phyloP scores from a whole-genome alignment of 2,888 invertebrate species.

The Pseudococcus jackbeardsleyi region DNA sequence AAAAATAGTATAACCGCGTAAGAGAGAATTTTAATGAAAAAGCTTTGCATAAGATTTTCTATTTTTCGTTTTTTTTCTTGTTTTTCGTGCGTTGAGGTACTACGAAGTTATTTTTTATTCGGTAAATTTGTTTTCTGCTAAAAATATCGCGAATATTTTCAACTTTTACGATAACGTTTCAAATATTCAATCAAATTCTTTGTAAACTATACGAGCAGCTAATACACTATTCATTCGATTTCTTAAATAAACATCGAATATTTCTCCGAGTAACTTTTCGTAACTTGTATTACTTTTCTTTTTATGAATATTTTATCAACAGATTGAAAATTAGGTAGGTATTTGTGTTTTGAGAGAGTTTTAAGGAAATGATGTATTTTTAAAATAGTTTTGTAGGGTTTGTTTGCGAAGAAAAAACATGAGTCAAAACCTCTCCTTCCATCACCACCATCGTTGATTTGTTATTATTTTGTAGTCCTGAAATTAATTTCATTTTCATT shows the following conservation, averaged over 20 bases:
- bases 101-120: conserved; percentile 1
- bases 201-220: conserved; percentile 13
- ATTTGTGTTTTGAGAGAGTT: neutral
- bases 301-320: neutral
- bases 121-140: neutral
- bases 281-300: neutral
- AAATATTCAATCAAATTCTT: conserved; percentile 39
- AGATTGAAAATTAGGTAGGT: conserved; percentile 1
- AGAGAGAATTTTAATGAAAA: neutral
- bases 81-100: neutral
- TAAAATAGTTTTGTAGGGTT: neutral
- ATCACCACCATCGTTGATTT: too few species aligned
- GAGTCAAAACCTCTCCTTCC: too few species aligned
- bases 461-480: too few species aligned
- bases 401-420: neutral
- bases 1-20: neutral
- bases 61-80: neutral
- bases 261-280: neutral
- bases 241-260: conserved; percentile 6
- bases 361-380: neutral
- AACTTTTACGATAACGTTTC: neutral
- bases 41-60: neutral
- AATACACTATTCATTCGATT: conserved; percentile 30
- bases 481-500: too few species aligned
- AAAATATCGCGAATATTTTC: neutral